Evolutionary conservation across 2,113 vertebrate species (phyloP), one percentile per base, ranked within the genome.

Genomic region (Caranx ignobilis): DNA sequence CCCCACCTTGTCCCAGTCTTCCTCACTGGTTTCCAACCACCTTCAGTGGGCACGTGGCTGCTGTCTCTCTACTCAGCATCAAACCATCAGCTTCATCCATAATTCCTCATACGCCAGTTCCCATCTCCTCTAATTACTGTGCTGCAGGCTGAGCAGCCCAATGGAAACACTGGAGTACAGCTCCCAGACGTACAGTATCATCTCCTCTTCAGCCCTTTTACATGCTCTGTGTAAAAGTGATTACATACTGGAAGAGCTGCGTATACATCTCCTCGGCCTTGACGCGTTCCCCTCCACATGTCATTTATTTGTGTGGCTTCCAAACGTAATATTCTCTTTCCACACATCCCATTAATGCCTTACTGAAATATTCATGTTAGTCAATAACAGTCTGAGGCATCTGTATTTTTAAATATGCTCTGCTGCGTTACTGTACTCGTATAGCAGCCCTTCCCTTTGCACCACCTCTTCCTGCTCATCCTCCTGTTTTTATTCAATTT

Each of bases 311-410:
- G 72, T 86, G 82, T 71, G 75, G 55, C 84, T 84, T 83, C 77
- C 64, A 62, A 88, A 81, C 69, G 83, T 73, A 71, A 79, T 87
- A 75, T 69, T 69, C 67, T 74, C 61, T 74, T 74, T 61, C 61
- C 66, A 71, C 45, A n/a, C 78, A 48, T 77, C 79, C 71, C 82
- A 66, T 86, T 55, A 87, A 83, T 69, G 82, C 39, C 35, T 21
- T 37, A 52, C 68, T 87, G 75, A 85, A 91, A 89, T 88, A 91
- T 92, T 87, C 52, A 87, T 88, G 77, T 34, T 64, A 62, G 71
- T 72, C 75, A 71, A 73, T 85, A 86, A 71, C 78, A 82, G 67
- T 35, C 67, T 31, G 59, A 77, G 66, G 31, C 56, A 86, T 84
- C 47, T 52, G 26, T 26, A 71, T 82, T 89, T 92, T 88, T 50